phyloP scores from a whole-genome alignment of 2,113 vertebrate genomes.

The Ptyas mucosa region DNA sequence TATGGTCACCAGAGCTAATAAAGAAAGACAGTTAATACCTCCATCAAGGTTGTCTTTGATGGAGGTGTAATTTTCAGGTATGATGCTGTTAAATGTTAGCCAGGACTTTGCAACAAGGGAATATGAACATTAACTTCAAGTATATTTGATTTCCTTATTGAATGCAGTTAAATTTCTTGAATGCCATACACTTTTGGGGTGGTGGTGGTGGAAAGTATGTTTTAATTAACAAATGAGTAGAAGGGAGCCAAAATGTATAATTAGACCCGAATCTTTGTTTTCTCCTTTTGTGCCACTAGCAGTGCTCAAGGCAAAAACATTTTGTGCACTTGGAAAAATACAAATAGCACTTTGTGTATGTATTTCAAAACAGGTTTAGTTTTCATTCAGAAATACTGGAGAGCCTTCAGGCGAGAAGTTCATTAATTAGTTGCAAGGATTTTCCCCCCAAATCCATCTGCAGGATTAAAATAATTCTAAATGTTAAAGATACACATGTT shows the following conservation, averaged over 20 bases:
- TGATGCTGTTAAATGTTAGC: slow-evolving; percentile 48
- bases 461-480: background rate
- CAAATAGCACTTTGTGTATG: background rate
- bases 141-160: slow-evolving; percentile 59
- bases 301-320: slow-evolving; percentile 21
- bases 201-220: background rate
- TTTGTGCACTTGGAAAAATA: slow-evolving; percentile 19
- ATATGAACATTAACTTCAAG: slow-evolving; percentile 62
- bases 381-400: slow-evolving; percentile 2
- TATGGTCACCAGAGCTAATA: background rate
- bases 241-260: slow-evolving; percentile 27
- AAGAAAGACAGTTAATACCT: slow-evolving; percentile 35
- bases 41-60: slow-evolving; percentile 37
- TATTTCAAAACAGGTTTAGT: background rate
- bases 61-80: slow-evolving; percentile 26
- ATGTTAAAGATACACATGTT: background rate
- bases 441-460: background rate
- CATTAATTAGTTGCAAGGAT: background rate
- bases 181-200: background rate
- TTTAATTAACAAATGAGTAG: slow-evolving; percentile 37
- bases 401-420: background rate
- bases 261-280: slow-evolving; percentile 29
- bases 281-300: slow-evolving; percentile 33
- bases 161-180: slow-evolving; percentile 51
- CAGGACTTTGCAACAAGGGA: slow-evolving; percentile 50